phyloP scores from a whole-genome alignment of 2,113 vertebrate genomes.

The Dasyprocta punctata region DNA sequence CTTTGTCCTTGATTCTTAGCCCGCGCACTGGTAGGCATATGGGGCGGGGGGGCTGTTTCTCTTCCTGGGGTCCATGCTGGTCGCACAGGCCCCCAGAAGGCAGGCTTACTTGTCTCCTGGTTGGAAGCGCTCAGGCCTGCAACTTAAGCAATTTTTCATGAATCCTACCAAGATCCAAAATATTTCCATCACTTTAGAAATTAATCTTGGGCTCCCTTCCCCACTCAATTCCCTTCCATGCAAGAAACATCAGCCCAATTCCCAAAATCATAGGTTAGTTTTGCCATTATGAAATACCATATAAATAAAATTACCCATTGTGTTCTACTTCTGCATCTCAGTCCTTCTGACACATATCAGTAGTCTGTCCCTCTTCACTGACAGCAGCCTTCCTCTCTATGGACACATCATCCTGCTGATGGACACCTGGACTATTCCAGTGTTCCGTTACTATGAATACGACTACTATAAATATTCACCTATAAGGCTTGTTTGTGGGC shows the following conservation, averaged over 20 bases:
- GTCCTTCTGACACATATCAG: neutral
- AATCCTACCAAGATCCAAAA: neutral
- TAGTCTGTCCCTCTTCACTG: neutral
- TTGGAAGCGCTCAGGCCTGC: no score
- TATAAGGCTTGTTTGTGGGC: neutral
- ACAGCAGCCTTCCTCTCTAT: neutral
- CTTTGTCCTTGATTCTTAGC: no score
- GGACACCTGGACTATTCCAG: neutral
- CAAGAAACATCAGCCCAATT: neutral
- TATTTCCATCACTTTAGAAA: slow-evolving; percentile 1
- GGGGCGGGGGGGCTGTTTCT: no score
- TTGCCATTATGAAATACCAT: neutral
- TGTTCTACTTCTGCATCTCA: neutral
- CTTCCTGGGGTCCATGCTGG: no score
- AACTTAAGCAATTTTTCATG: neutral
- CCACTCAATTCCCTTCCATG: neutral
- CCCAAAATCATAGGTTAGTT: neutral
- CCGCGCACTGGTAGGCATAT: no score
- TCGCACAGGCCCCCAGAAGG: no score
- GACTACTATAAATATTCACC: neutral
- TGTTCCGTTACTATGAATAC: neutral
- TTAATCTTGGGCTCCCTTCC: neutral
- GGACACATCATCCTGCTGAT: neutral
- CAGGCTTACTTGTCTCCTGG: no score
- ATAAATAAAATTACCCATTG: neutral